Base-by-base conservation (phyloP, 2,113 vertebrate genomes). In the Trogon melanurus region DNA sequence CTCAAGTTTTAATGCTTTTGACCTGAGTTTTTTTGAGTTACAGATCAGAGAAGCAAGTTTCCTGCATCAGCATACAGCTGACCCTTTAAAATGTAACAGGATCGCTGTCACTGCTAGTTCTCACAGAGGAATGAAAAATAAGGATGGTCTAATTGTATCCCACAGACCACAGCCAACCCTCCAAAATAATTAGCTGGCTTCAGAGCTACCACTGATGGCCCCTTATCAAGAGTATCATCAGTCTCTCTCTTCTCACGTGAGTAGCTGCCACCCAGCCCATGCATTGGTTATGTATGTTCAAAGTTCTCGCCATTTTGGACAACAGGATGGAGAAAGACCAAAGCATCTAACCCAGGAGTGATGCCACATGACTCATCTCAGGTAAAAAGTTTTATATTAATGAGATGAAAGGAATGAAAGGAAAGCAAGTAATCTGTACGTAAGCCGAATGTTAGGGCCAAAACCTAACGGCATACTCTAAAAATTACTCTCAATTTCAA, bases 211-310 rank as follows among this genome's bases (percentile, higher is more conserved):
- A 73, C 5, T 2, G 5, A 6, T 9, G 25, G 7, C 16, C 32
- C 7, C 22, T 41, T 2, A 0, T 10, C 2, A 1, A 66, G 3
- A 2, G 16, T 27, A 7, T 71, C 56, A 16, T 71, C 56, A 16
- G 61, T 30, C 7, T 26, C 25, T 54, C 44, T 44, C 17, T 85
- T 51, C 21, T 34, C 57, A 13, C 0, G 2, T 8, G 4, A 74
- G 5, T 36, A 62, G 23, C 14, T 30, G 16, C 38, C 30, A 23
- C 5, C 13, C 1, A 1, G 26, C 18, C 45, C 36, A 41, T 65
- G 51, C 50, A 27, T 83, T 0, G 1, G 51, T 54, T 20, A 36
- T 1, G 3, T 13, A 11, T 4, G 5, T 58, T 41, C 29, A 29
- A 84, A 41, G 21, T 45, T 36, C 27, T 27, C 11, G 45, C 14